Percentiles rank a stretch among this genome's conserved stretches.
Evolutionary conservation across 2,113 vertebrate species (phyloP).

Genomic region (Elaphurus davidianus): DNA sequence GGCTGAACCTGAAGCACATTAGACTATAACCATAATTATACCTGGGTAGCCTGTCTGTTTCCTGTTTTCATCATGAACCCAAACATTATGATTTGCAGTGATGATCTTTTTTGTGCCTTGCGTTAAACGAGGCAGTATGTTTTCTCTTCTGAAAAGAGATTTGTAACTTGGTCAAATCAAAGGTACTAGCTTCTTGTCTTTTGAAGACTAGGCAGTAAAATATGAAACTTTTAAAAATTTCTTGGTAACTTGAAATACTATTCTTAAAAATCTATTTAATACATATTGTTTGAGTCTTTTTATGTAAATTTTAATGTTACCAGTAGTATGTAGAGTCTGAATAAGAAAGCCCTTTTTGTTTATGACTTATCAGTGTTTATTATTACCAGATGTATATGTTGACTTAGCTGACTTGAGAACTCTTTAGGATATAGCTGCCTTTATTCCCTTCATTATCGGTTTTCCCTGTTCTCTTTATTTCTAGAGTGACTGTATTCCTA

Average conservation of each 20-base stretch:
- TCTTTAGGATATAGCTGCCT: background rate
- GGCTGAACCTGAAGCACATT: conserved; percentile 63
- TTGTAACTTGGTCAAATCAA: conserved; percentile 47
- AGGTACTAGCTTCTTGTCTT: conserved; percentile 38
- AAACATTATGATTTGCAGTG: conserved; percentile 52
- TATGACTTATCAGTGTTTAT: conserved; percentile 54
- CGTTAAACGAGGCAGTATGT: conserved; percentile 7
- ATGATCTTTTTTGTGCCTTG: conserved; percentile 56
- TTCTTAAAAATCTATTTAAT: conserved; percentile 8
- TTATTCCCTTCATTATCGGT: background rate
- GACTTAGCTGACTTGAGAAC: background rate
- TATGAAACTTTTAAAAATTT: background rate
- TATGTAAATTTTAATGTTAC: conserved; percentile 46
- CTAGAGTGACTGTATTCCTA: background rate
- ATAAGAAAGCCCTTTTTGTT: conserved; percentile 55
- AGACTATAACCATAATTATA: conserved; percentile 42
- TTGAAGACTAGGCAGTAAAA: conserved; percentile 37
- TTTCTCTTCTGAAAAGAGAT: conserved; percentile 56
- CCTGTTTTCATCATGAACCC: conserved; percentile 69
- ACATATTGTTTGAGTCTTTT: conserved; percentile 21
- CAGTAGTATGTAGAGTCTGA: conserved; percentile 5
- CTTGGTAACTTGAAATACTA: conserved; percentile 31
- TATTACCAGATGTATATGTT: conserved; percentile 48
- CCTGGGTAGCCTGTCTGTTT: conserved; percentile 68
- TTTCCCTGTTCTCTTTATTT: background rate